Base-by-base conservation (phyloP, 35 echinoderm and acorn worm species). In the Apostichopus parvimensis region DNA sequence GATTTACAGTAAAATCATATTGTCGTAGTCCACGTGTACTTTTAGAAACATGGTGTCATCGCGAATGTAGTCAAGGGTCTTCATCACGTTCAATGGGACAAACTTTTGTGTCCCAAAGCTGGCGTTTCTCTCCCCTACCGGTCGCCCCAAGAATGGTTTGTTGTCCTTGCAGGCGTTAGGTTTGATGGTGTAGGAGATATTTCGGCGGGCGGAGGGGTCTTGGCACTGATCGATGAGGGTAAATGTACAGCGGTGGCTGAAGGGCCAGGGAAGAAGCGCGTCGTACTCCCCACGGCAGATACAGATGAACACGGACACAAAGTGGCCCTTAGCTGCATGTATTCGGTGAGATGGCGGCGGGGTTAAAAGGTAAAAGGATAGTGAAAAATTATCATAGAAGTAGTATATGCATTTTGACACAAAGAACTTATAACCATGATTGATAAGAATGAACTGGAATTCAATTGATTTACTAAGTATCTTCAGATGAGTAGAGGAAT, bases 41-140 rank as follows among this genome's bases (percentile, higher is more conserved):
- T 99, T 99, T 14, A 99, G 78, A 62, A 99, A 99, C 97, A 99
- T 99, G 15, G 95, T 96, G 20, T 99, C 97, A 64, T 99, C 97
- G 2, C 97, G 91, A 53, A 99, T 94, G 80, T 99, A 99, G 65
- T 99, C 97, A 25, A 99, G 90, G 13, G 97, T 96, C 79, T 99
- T 99, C 78, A 99, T 71, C 25, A 91, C 92, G 84, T 95, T 94
- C 25, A 99, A 56, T 1, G 97, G 97, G 11, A 99, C 93, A 80
- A 99, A 99, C 84, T 96, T 96, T 93, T 99, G 97, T 4, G 97
- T 99, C 28, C 97, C 97, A 77, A 99, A 99, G 77, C 97, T 99
- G 61, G 97, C 97, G 77, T 99, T 99, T 9, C 97, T 93, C 53
- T 99, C 97, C 1, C 93, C 97, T 13, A 93, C 26, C 14, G 97